These are phyloP conservation scores for Andrena praecox DNA, from an alignment of 2,888 invertebrate species.

Conservation along the genomic window DNA sequence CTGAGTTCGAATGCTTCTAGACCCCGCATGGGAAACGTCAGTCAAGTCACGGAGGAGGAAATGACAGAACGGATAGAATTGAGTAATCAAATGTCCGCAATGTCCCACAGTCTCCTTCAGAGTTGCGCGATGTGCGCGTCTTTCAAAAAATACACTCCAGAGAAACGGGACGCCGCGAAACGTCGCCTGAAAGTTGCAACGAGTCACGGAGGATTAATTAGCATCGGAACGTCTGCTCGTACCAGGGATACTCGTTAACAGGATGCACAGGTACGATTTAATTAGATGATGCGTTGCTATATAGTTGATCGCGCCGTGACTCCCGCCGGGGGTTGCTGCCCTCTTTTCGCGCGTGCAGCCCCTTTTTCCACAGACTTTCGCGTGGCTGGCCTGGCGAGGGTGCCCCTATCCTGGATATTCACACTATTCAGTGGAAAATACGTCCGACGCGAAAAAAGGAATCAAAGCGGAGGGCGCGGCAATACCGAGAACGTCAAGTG, in stretches of 20 bases:
- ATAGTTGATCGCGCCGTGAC: not conserved
- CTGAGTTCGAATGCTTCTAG: too few species aligned
- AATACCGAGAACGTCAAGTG: constrained; percentile 41
- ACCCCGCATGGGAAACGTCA: not conserved
- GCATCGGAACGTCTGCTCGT: not conserved
- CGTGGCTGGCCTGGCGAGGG: not conserved
- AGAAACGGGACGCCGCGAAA: not conserved
- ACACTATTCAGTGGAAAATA: constrained; percentile 30
- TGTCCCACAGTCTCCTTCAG: not conserved
- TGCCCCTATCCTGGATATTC: constrained; percentile 9
- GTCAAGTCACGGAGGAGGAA: not conserved
- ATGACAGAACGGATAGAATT: not conserved
- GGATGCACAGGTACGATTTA: constrained; percentile 41
- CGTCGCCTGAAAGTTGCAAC: not conserved
- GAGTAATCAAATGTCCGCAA: constrained; percentile 1
- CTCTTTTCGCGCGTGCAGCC: not conserved
- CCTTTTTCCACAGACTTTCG: constrained; percentile 5
- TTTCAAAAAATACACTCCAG: constrained; percentile 8
- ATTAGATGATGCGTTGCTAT: constrained; percentile 35
- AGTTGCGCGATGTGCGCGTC: not conserved
- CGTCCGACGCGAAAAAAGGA: constrained; percentile 16
- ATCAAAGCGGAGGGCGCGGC: constrained; percentile 22
- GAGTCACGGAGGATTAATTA: constrained; percentile 36
- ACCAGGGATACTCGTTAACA: constrained; percentile 41
- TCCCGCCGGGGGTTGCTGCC: not conserved